These are phyloP conservation scores for Lutjanus argentimaculatus DNA, from an alignment of 2,797 vertebrate genomes.

Conservation along the genomic window DNA sequence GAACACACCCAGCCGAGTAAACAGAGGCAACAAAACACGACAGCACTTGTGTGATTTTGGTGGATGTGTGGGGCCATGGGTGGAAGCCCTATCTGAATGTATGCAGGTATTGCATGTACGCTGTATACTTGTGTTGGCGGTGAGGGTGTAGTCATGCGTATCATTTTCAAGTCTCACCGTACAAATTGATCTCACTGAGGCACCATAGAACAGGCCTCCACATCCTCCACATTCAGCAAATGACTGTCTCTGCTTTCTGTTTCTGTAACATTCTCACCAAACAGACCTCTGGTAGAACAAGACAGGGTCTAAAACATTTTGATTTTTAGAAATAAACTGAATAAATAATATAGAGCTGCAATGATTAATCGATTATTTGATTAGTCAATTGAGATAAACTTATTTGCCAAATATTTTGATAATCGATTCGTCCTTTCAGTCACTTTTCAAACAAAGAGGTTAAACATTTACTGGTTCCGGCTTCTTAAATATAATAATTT, in stretches of 20 bases:
- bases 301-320: neutral
- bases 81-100: conserved; percentile 25
- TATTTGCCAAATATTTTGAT: too few relatives aligned
- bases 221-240: conserved; percentile 12
- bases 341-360: neutral
- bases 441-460: too few relatives aligned
- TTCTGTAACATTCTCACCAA: neutral
- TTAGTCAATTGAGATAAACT: too few relatives aligned
- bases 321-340: neutral
- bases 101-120: conserved; percentile 21
- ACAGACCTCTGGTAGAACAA: neutral
- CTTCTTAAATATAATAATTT: too few relatives aligned
- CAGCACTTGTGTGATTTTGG: conserved; percentile 60
- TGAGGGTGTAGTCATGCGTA: conserved; percentile 30
- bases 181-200: conserved; percentile 29
- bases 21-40: conserved; percentile 76
- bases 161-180: conserved; percentile 36
- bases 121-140: conserved; percentile 14
- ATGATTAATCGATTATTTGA: too few relatives aligned
- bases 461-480: too few relatives aligned
- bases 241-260: conserved; percentile 3
- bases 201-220: neutral
- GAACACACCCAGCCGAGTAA: conserved; percentile 79
- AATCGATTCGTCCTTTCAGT: too few relatives aligned
- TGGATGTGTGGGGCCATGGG: conserved; percentile 39